phyloP scores from a whole-genome alignment of 2,113 vertebrate genomes.

The Sporophila hypoxantha region DNA sequence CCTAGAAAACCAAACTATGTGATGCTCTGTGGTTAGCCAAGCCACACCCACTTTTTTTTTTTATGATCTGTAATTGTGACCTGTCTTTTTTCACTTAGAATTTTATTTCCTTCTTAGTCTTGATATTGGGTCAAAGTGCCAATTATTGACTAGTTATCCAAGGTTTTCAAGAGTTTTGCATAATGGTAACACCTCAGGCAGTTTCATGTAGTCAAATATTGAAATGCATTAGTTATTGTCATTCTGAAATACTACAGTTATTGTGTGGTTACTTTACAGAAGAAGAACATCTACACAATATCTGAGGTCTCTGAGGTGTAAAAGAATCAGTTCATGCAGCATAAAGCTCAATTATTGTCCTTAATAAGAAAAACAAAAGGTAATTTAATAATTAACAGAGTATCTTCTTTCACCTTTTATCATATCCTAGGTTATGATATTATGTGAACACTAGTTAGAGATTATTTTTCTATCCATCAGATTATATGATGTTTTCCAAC shows the following conservation, averaged over 20 bases:
- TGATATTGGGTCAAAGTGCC: neutral
- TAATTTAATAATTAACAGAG: neutral
- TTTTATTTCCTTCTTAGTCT: neutral
- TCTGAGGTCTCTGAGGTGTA: neutral
- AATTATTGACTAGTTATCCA: neutral
- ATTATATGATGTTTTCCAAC: neutral
- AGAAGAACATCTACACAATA: neutral
- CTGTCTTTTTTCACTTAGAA: neutral
- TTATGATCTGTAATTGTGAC: neutral
- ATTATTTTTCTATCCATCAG: neutral
- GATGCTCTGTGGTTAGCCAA: neutral
- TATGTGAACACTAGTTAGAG: neutral
- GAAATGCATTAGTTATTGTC: neutral
- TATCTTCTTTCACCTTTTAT: neutral
- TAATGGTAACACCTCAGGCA: neutral
- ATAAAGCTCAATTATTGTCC: neutral
- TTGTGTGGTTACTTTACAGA: neutral
- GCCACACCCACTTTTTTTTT: constrained; percentile 10
- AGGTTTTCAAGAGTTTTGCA: neutral
- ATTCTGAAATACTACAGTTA: neutral
- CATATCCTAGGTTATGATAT: neutral
- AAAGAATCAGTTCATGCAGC: neutral
- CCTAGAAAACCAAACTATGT: neutral
- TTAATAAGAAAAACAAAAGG: neutral
- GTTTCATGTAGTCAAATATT: neutral